These are phyloP conservation scores for Eupithecia tripunctaria DNA, from an alignment of 2,888 invertebrate species.

Conservation along the genomic window DNA sequence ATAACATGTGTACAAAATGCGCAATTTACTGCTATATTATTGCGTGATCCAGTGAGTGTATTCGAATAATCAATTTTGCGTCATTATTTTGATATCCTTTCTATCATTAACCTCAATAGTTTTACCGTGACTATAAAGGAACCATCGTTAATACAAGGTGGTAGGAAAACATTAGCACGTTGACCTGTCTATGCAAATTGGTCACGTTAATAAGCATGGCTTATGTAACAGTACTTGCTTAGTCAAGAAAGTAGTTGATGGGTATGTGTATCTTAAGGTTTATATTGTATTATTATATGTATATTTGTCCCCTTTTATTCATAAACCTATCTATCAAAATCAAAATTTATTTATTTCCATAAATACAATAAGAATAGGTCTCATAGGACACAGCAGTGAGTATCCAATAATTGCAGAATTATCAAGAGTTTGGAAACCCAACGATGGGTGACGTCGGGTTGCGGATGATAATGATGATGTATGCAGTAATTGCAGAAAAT, in stretches of 20 bases:
- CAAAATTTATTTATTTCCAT: too few species aligned
- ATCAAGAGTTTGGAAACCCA: not conserved
- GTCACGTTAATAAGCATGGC: conserved; percentile 21
- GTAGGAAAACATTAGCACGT: conserved; percentile 19
- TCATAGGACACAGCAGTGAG: too few species aligned
- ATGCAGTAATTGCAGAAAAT: not conserved
- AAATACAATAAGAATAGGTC: too few species aligned
- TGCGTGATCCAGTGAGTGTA: not conserved
- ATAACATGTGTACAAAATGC: not conserved
- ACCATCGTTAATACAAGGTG: conserved; percentile 12
- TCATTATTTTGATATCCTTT: conserved; percentile 11
- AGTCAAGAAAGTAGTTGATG: not conserved
- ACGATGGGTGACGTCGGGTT: not conserved
- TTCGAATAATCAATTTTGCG: conserved; percentile 7
- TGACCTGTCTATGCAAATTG: conserved; percentile 30
- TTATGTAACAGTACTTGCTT: conserved; percentile 12
- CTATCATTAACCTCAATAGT: conserved; percentile 28
- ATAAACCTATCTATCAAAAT: not conserved
- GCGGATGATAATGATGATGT: not conserved
- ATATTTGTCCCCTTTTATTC: not conserved
- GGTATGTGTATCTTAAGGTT: not conserved
- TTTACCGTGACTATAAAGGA: conserved; percentile 23
- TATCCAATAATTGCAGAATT: too few species aligned
- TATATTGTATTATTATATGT: too few species aligned
- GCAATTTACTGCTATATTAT: not conserved